Base-by-base conservation (phyloP, 53 echinoderm and acorn worm species). In the Pentamera pediparva region DNA sequence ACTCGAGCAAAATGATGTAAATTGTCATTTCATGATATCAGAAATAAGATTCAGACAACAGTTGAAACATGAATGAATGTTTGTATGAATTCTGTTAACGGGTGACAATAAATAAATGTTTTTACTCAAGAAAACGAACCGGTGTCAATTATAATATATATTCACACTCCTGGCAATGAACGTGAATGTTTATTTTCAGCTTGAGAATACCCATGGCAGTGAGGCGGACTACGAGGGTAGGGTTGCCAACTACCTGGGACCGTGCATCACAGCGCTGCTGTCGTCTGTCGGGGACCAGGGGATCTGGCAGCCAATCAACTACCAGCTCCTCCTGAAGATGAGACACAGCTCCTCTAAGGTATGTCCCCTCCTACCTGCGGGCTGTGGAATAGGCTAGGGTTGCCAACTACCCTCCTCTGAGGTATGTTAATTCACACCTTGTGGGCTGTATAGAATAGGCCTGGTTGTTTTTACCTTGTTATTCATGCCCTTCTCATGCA, bases 241-340 rank as follows among this genome's bases (percentile, higher is more conserved):
- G 58, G 79, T 95, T 21, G 74, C 65, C 6, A 27, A 67, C 19
- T 87, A 95, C 64, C 79, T 95, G 64, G 87, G 83, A 20, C 95
- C 90, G 0, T 95, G 95, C 64, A 65, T 95, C 19, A 82, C 86
- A 30, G 87, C 87, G 64, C 69, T 95, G 56, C 76, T 89, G 55
- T 78, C 85, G 26, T 82, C 90, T 1, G 85, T 87, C 11, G 63
- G 69, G 27, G 95, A 95, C 61, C 83, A 86, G 5, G 43, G 87
- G n/a, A 82, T 87, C 31, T 95, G 95, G 95, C 89, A 95, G 51
- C 90, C 95, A 7, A 80, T 95, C 37, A 95, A 95, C 77, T 90
- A 95, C 61, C 95, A 95, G 73, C 77, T 95, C 50, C 83, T 95
- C 11, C 72, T 86, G 37, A 84, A 89, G 62, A 82, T 76, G 36